Percentiles rank a stretch among this genome's conserved stretches.
Conservation (phyloP, 2,888 invertebrate species). For the Rugalucina vietnamica region DNA sequence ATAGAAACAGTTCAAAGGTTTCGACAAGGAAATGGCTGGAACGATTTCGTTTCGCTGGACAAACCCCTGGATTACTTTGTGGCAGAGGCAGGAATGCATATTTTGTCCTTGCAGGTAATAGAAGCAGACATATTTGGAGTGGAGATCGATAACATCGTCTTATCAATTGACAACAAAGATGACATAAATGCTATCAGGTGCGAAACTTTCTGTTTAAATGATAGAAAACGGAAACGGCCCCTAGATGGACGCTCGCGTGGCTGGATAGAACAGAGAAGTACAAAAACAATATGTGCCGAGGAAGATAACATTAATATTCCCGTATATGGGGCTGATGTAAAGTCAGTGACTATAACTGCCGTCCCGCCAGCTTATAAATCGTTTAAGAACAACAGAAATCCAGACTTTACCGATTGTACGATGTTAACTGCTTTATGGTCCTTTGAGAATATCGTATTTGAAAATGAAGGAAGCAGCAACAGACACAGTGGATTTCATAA, state of each 20-base stretch:
- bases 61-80: background rate
- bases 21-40: background rate
- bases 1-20: background rate
- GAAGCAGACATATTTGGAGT: slow-evolving; percentile 7
- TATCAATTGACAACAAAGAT: background rate
- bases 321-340: background rate
- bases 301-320: slow-evolving; percentile 13
- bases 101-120: background rate
- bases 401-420: slow-evolving; percentile 2
- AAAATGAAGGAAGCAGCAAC: background rate
- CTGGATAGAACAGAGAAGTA: slow-evolving; percentile 14
- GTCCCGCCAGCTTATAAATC: background rate
- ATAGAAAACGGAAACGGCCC: too few species aligned
- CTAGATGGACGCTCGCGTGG: background rate
- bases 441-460: background rate
- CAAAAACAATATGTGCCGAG: background rate
- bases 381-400: slow-evolving; percentile 10
- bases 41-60: background rate
- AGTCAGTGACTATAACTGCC: background rate
- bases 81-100: background rate
- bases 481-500: background rate
- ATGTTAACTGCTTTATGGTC: slow-evolving; percentile 3
- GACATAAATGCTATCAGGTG: background rate
- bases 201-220: background rate
- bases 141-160: background rate